Evolutionary conservation across 2,113 vertebrate genomes (phyloP), one percentile per base, ranked within the genome.

Genomic region (Forbesichthys agassizii): DNA sequence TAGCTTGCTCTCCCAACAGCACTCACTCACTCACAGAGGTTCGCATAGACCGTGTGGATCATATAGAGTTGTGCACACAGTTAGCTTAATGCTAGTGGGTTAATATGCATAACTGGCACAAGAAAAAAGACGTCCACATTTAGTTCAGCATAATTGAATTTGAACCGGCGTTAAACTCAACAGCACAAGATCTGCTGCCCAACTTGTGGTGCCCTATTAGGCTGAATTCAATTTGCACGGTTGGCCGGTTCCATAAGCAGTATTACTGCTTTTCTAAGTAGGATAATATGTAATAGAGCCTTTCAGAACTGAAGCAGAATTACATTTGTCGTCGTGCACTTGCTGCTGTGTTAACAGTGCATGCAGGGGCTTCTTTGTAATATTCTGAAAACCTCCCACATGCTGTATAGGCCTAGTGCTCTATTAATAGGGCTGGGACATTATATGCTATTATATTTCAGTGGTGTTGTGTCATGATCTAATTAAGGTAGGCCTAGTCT

Each of bases 221-320:
- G 62, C 64, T 64, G 75, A 77, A 89, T 86, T 86, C 77, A 74
- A 87, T 86, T 81, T 82, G 49, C 78, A 84, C 9, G 80, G 48
- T 72, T n/a, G 66, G 71, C 42, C 73, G 75, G 79, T 57, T 46
- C 51, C 73, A 74, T 78, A 36, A 63, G 74, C 79, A 73, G 82
- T 81, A 76, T 66, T 71, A 81, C 77, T 64, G 75, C 77, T 68
- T 72, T 69, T 66, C 73, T 80, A 63, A 84, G 77, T 57, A 13
- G 61, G 67, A 42, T 48, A 61, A 77, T 74, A 68, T 85, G 54
- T 56, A 56, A 56, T 56, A 18, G n/a, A 56, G 54, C 54, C 54
- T 56, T 9, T 42, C 36, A 42, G 36, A 42, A 42, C 36, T 42
- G 36, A 42, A 8, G 4, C 36, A 42, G 36, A 6, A 8, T 5